Percentiles rank a stretch among this genome's conserved stretches.
Conservation (phyloP, 1,140 invertebrate species). For the Nasonia giraulti region DNA sequence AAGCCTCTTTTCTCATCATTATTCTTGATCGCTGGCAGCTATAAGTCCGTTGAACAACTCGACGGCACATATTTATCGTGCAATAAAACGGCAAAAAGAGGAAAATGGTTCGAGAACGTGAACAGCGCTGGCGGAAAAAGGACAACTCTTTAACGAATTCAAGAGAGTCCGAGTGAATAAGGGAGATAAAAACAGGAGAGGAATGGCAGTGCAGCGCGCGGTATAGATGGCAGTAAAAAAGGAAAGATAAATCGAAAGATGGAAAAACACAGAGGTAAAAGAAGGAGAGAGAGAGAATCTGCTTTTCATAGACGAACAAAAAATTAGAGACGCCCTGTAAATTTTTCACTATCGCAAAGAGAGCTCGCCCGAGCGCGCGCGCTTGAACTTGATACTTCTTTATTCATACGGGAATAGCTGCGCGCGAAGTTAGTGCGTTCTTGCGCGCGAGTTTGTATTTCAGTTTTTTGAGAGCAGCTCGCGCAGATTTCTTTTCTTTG, state of each 20-base stretch:
- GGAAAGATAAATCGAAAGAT: background rate
- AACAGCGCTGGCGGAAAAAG: background rate
- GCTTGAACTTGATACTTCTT: too few species aligned
- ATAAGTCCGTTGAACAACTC: slow-evolving; percentile 15
- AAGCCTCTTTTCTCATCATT: background rate
- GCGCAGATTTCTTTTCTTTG: background rate
- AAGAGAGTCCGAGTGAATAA: slow-evolving; percentile 21
- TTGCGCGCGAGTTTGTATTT: background rate
- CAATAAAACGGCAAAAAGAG: slow-evolving; percentile 14
- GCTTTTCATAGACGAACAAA: background rate
- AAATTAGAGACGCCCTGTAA: background rate
- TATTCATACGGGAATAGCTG: background rate
- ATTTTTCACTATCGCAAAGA: background rate
- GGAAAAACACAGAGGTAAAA: background rate
- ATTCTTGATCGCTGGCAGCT: background rate
- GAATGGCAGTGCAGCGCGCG: slow-evolving; percentile 6
- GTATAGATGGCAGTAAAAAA: background rate
- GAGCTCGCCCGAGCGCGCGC: too few species aligned
- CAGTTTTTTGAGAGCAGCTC: background rate
- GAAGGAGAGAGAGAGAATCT: background rate
- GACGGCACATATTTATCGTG: background rate
- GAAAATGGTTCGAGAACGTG: background rate
- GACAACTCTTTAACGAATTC: slow-evolving; percentile 17
- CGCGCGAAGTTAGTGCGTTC: background rate
- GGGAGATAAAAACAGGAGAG: slow-evolving; percentile 28